phyloP scores from a whole-genome alignment of 2,888 invertebrate species.

The Volucella inanis region DNA sequence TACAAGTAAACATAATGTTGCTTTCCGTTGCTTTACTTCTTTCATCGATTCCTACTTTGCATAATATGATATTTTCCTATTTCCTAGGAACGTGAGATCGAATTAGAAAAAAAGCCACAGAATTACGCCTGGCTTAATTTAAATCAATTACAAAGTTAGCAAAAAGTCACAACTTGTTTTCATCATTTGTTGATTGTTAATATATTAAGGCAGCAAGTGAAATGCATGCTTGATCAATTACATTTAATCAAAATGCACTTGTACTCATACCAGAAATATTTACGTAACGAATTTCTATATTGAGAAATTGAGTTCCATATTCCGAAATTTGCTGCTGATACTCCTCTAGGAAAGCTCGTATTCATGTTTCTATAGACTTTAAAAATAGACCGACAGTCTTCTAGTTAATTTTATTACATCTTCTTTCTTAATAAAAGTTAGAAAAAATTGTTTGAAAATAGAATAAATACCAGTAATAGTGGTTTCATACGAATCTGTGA shows the following conservation, averaged over 20 bases:
- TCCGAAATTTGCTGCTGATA: too few species aligned
- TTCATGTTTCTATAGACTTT: too few species aligned
- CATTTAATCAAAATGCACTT: conserved; percentile 41
- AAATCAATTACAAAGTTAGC: conserved; percentile 21
- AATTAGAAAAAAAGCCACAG: neutral
- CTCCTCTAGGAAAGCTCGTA: too few species aligned
- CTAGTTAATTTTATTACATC: too few species aligned
- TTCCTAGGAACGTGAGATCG: neutral
- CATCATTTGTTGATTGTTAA: conserved; percentile 11
- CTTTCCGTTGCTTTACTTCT: neutral
- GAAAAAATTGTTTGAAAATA: too few species aligned
- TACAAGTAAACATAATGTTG: neutral
- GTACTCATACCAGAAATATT: neutral
- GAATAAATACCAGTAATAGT: too few species aligned
- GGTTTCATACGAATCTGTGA: too few species aligned
- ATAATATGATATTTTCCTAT: neutral
- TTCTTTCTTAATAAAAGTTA: too few species aligned
- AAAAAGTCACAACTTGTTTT: neutral
- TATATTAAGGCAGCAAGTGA: neutral
- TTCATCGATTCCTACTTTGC: neutral
- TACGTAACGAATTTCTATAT: conserved; percentile 5
- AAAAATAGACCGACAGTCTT: too few species aligned
- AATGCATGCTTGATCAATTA: conserved; percentile 21
- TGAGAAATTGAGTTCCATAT: neutral
- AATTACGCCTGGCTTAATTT: neutral